Evolutionary conservation across 2,797 vertebrate genomes (phyloP), one percentile per base, ranked within the genome.

Genomic region (Mormyrops attenuatus): DNA sequence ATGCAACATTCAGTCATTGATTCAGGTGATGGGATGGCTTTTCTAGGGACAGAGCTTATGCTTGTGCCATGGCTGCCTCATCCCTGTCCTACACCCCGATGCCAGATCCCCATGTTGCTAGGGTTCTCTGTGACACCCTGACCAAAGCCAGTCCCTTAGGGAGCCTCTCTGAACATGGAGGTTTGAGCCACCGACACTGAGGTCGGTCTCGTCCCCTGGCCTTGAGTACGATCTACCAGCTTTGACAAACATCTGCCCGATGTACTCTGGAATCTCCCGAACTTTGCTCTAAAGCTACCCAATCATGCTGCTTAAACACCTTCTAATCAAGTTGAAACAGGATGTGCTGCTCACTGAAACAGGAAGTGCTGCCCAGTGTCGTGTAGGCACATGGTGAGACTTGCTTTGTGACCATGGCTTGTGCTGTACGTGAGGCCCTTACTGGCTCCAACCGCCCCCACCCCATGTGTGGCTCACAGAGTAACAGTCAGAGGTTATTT

Each of bases 401-500:
- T 26, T 87, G 47, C 85, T 87, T 60, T 87, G 85, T 87, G 7
- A 34, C 38, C 30, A 60, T 34, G 85, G 53, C 6, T 63, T 41
- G 53, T 57, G 85, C 53, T 13, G 20, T 47, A 85, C 4, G 0
- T 11, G 47, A 52, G 44, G 53, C 30, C 85, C 34, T 34, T 53
- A 11, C 85, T 34, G 49, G 9, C 34, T 80, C n/a, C 69, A 69
- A n/a, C 88, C 34, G 0, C 30, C 20, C 50, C 34, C 52, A 2
- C 52, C 88, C 63, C 2, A 8, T 3, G 20, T 9, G 52, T 26
- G 34, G 52, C 38, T 30, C 77, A 13, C 49, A 80, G 73, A 13
- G 55, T 44, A 55, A 44, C 55, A 44, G 7, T 84, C 50, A 41
- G 73, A 84, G 57, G 82, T 49, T 89, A 86, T 89, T 86, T 89